Evolutionary conservation across 1,140 invertebrate species (phyloP).

Genomic region (Drosophila lowei): DNA sequence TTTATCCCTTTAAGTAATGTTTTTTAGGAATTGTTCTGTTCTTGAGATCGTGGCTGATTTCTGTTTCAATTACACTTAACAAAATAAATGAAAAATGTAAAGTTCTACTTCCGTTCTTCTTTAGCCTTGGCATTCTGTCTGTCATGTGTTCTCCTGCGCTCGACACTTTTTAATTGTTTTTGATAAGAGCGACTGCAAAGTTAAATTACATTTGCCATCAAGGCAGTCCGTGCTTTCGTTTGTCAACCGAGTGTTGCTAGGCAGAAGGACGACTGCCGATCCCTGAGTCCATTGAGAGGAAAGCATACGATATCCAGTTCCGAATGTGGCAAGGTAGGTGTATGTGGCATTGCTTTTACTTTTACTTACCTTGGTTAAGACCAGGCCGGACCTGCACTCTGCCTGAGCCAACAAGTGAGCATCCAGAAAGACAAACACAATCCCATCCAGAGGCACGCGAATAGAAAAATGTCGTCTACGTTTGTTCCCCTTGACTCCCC

Average conservation of each 20-base stretch:
- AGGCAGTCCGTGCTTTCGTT: conserved; percentile 9
- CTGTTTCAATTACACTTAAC: not conserved
- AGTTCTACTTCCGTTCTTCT: not conserved
- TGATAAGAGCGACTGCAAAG: conserved; percentile 22
- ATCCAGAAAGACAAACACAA: conserved; percentile 23
- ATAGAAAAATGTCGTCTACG: conserved; percentile 28
- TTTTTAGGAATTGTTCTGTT: too few species aligned
- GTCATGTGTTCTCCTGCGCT: conserved; percentile 1
- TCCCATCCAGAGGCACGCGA: conserved; percentile 7
- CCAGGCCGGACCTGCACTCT: not conserved
- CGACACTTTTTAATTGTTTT: conserved; percentile 24
- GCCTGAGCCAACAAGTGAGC: conserved; percentile 34
- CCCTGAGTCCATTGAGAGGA: too few species aligned
- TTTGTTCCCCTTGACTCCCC: conserved; percentile 11
- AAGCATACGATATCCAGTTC: too few species aligned
- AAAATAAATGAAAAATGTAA: not conserved
- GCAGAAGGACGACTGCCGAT: too few species aligned
- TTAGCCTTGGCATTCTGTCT: not conserved
- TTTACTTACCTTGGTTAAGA: conserved; percentile 4
- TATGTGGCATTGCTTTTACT: not conserved
- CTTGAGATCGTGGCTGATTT: not conserved
- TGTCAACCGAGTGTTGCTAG: too few species aligned
- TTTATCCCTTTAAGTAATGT: too few species aligned
- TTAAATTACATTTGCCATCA: conserved; percentile 11
- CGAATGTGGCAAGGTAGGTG: too few species aligned